Percentiles rank a stretch among this genome's conserved stretches.
phyloP scores from a whole-genome alignment of 2,888 invertebrate species.

The Tipula helvola region DNA sequence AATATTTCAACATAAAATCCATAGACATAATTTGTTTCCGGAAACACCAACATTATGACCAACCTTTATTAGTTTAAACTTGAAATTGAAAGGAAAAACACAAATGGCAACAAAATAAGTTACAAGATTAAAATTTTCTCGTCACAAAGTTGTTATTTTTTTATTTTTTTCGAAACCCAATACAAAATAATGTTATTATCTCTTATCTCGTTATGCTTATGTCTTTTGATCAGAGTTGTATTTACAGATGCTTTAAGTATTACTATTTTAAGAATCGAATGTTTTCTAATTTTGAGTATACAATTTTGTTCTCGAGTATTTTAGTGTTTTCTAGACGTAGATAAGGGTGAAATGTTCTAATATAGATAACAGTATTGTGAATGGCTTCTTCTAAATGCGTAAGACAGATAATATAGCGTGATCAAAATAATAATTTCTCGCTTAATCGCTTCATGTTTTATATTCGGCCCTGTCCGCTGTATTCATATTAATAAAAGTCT shows the following conservation, averaged over 20 bases:
- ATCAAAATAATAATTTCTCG: too few relatives aligned
- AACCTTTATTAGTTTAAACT: background rate
- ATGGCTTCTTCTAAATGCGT: too few relatives aligned
- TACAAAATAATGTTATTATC: background rate
- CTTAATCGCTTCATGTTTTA: background rate
- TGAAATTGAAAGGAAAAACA: background rate
- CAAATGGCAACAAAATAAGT: background rate
- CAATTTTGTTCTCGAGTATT: too few relatives aligned
- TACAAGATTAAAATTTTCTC: background rate
- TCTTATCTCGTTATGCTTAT: background rate
- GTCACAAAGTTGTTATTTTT: background rate
- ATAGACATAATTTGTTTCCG: background rate
- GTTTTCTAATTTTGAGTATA: too few relatives aligned
- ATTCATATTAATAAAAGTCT: background rate
- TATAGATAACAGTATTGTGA: too few relatives aligned
- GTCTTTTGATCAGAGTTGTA: background rate
- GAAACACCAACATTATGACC: background rate
- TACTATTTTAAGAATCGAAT: too few relatives aligned
- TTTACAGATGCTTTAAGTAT: too few relatives aligned
- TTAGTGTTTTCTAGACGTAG: too few relatives aligned
- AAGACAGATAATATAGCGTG: too few relatives aligned
- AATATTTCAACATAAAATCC: too few relatives aligned
- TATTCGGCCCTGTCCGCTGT: background rate
- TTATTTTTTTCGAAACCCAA: background rate
- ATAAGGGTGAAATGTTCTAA: too few relatives aligned